Percentiles rank a stretch among this genome's conserved stretches.
Conservation (phyloP, 2,888 invertebrate genomes). For the Drosophila greeni region DNA sequence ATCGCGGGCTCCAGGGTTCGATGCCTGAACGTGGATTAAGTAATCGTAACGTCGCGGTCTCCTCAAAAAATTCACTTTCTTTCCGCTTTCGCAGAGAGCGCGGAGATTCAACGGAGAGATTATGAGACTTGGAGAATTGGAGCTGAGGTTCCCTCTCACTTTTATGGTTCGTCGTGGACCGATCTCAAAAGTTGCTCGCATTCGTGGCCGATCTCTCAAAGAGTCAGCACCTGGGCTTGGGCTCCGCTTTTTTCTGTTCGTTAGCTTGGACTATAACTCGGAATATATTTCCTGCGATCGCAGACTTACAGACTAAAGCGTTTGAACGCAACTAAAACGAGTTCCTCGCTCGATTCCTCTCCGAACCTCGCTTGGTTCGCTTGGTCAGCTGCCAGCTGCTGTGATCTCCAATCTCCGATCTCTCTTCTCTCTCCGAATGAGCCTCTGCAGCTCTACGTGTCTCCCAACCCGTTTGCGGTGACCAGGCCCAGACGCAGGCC, state of each 20-base stretch:
- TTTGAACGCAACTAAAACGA: constrained; percentile 72
- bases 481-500: constrained; percentile 13
- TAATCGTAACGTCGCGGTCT: constrained; percentile 50
- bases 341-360: constrained; percentile 61
- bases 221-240: constrained; percentile 46
- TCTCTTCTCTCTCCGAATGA: constrained; percentile 1
- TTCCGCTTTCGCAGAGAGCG: constrained; percentile 47
- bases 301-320: constrained; percentile 74
- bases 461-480: constrained; percentile 24
- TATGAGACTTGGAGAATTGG: constrained; percentile 5
- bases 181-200: constrained; percentile 59
- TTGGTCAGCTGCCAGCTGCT: constrained; percentile 36
- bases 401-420: constrained; percentile 9
- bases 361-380: constrained; percentile 36
- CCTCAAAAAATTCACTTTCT: constrained; percentile 54
- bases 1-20: constrained; percentile 26
- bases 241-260: constrained; percentile 37
- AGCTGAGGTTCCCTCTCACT: constrained; percentile 49
- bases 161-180: constrained; percentile 28
- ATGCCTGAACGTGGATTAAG: constrained; percentile 49
- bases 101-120: neutral
- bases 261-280: constrained; percentile 16
- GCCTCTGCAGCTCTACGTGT: neutral
- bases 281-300: constrained; percentile 51
- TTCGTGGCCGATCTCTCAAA: constrained; percentile 46